Base-by-base conservation (phyloP, 2,113 vertebrate species). In the Nematolebias whitei region DNA sequence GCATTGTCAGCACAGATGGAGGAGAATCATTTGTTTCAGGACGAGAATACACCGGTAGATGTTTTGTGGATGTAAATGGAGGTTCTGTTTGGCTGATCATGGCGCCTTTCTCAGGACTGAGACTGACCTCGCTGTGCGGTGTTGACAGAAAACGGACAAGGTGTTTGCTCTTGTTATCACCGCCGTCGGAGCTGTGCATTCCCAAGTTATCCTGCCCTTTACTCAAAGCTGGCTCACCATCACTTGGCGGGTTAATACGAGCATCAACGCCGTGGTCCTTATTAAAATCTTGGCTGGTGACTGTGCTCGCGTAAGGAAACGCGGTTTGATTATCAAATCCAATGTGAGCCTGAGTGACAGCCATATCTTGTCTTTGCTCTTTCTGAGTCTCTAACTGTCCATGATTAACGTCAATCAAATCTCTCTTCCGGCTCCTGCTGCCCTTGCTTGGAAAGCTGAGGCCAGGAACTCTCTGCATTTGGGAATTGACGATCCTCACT, bases 401-500 rank as follows among this genome's bases (percentile, higher is more conserved):
- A 26, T 82, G 90, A 85, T 90, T 88, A 76, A 89, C 89, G 78
- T 91, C 85, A 82, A 92, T 92, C 86, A 92, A 86, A 85, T 92
- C 91, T 62, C 91, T 87, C 80, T 93, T 93, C 64, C 90, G 87
- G 80, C 90, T 93, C 58, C 90, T 83, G 62, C 85, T 90, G 68
- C 82, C 88, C 85, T 92, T 91, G 74, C 83, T 87, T 2, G 80
- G 85, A 63, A 91, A 87, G 80, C 63, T 88, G 43, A 90, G 56
- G 60, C 85, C 79, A 1, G 85, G 83, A 72, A 85, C 63, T 6
- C 64, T 90, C 60, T 91, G 89, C 78, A 93, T 91, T 76, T 91
- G 90, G 63, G 91, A 92, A 85, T 93, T 93, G 52, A 92, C 88
- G 26, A 93, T 92, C 71, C 91, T 76, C 16, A 93, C 90, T 2